Evolutionary conservation across 2,113 vertebrate genomes (phyloP).

Genomic region (Sturnira hondurensis): DNA sequence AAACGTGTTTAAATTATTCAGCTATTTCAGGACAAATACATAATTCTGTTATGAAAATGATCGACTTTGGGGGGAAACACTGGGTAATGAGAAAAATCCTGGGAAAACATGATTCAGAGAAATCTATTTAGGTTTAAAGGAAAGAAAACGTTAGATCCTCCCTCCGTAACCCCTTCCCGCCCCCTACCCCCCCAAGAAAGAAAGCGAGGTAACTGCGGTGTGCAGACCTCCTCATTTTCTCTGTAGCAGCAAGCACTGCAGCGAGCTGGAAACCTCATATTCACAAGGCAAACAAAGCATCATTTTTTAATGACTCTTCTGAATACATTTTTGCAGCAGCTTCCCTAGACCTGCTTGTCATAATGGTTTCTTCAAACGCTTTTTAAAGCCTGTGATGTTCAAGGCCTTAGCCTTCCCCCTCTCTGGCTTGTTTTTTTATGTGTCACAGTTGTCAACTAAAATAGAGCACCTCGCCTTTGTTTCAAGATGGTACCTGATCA

Average conservation of each 20-base stretch:
- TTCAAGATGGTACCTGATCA: conserved; percentile 99
- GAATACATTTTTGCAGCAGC: conserved; percentile 91
- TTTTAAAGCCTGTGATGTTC: conserved; percentile 94
- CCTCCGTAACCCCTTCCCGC: neutral
- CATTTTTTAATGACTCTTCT: conserved; percentile 96
- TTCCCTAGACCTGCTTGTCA: conserved; percentile 93
- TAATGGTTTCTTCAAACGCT: conserved; percentile 95
- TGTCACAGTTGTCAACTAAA: conserved; percentile 97
- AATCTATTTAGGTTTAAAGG: conserved; percentile 59
- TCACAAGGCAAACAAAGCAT: conserved; percentile 98
- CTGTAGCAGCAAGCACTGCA: conserved; percentile 82
- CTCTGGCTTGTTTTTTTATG: conserved; percentile 92
- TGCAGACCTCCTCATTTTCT: conserved; percentile 80
- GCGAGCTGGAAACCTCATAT: conserved; percentile 86
- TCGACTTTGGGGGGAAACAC: conserved; percentile 62
- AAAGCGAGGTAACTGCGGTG: conserved; percentile 52
- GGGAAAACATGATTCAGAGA: conserved; percentile 37
- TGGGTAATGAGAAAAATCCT: conserved; percentile 65
- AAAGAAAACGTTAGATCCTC: conserved; percentile 56
- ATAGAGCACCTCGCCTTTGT: conserved; percentile 93
- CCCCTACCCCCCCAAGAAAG: conserved; percentile 20
- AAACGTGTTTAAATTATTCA: conserved; percentile 72
- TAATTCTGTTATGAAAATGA: conserved; percentile 68
- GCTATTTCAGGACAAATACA: conserved; percentile 68
- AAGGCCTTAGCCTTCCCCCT: conserved; percentile 92